Evolutionary conservation across 2,113 vertebrate genomes (phyloP).

Genomic region (Aepyceros melampus): DNA sequence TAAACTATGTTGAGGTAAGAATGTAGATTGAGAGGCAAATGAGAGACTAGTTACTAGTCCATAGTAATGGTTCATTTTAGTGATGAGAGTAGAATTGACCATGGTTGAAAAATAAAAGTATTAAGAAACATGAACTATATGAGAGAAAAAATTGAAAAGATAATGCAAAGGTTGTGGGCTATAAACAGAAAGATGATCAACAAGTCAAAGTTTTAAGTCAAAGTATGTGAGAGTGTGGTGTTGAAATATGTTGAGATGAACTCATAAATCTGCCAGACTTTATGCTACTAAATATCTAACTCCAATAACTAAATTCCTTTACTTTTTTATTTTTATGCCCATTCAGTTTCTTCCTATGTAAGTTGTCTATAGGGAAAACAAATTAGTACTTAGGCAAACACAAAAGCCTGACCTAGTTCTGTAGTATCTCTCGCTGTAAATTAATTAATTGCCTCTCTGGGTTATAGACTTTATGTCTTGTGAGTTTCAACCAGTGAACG

Average conservation of each 20-base stretch:
- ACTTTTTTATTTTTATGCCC: not conserved
- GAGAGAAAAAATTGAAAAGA: not conserved
- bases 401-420: not conserved
- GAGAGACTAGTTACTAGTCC: not conserved
- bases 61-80: not conserved
- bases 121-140: not conserved
- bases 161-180: not conserved
- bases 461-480: not conserved
- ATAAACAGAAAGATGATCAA: not conserved
- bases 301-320: not conserved
- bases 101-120: not conserved
- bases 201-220: not conserved
- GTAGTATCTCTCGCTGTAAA: not conserved
- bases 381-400: not conserved
- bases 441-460: slow-evolving; percentile 1
- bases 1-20: not conserved
- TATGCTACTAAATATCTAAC: not conserved
- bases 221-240: not conserved
- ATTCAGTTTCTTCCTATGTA: not conserved
- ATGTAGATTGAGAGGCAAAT: not conserved
- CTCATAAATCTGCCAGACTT: not conserved
- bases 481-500: not conserved
- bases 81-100: not conserved
- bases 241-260: not conserved
- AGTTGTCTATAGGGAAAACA: not conserved